Percentiles rank a stretch among this genome's conserved stretches.
Evolutionary conservation across 2,113 vertebrate species (phyloP).

Genomic region (Dipodomys ordii): DNA sequence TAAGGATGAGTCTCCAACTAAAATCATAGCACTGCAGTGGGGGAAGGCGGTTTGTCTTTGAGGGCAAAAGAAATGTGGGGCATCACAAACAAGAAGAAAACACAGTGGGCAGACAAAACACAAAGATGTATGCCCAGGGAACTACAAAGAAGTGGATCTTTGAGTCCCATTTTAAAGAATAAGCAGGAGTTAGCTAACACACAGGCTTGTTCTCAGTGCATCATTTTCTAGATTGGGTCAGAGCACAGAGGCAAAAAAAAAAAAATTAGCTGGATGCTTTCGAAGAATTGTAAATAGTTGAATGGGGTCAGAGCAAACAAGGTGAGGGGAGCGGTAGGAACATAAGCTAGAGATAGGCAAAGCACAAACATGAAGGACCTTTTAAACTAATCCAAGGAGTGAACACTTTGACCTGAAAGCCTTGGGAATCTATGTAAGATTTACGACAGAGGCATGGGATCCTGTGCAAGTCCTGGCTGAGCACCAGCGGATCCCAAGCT

Average conservation of each 20-base stretch:
- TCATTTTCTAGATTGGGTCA: constrained; percentile 14
- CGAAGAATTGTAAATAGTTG: constrained; percentile 59
- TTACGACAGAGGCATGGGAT: neutral
- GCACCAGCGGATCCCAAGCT: neutral
- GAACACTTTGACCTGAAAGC: neutral
- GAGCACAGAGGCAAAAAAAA: constrained; percentile 43
- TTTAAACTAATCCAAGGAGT: constrained; percentile 15
- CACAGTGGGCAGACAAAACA: neutral
- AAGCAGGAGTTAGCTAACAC: constrained; percentile 23
- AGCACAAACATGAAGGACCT: constrained; percentile 5
- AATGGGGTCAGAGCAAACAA: constrained; percentile 38
- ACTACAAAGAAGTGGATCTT: neutral
- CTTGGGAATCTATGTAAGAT: neutral
- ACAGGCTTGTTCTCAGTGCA: neutral
- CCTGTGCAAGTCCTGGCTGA: neutral
- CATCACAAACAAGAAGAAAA: neutral
- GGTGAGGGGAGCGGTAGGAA: neutral
- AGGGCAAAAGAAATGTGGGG: neutral
- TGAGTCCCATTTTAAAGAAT: neutral
- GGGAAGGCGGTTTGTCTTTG: neutral
- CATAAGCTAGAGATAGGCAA: constrained; percentile 17
- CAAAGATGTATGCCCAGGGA: neutral
- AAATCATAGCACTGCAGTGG: neutral
- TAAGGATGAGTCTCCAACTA: neutral
- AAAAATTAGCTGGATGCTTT: constrained; percentile 33